Evolutionary conservation across 1,140 invertebrate species (phyloP).

Genomic region (Temnothorax nylanderi): DNA sequence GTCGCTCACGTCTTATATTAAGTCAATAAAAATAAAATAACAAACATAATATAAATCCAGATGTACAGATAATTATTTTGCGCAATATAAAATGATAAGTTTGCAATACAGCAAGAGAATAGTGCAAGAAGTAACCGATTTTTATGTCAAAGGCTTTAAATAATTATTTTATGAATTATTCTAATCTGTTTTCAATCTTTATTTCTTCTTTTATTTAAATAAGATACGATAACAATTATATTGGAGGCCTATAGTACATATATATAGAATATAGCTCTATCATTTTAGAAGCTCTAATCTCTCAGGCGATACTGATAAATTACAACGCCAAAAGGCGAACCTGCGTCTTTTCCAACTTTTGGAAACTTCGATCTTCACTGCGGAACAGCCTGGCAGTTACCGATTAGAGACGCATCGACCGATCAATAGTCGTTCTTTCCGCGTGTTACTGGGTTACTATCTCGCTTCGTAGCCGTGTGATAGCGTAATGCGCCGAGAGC

Average conservation of each 20-base stretch:
- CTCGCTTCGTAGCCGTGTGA: slow-evolving; percentile 10
- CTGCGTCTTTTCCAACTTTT: background rate
- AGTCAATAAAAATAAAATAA: background rate
- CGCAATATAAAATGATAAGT: background rate
- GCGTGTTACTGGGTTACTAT: slow-evolving; percentile 57
- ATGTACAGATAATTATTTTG: slow-evolving; percentile 7
- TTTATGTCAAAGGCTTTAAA: background rate
- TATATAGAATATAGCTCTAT: background rate
- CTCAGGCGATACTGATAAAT: background rate
- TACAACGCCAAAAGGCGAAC: background rate
- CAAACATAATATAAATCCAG: background rate
- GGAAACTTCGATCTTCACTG: background rate
- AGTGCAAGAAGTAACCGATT: background rate
- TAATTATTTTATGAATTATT: background rate
- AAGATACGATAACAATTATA: background rate
- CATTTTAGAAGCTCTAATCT: background rate
- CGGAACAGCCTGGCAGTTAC: background rate
- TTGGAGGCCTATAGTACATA: background rate
- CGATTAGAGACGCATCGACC: slow-evolving; percentile 34
- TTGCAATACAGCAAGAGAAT: background rate
- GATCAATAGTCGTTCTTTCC: slow-evolving; percentile 47
- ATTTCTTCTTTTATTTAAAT: background rate
- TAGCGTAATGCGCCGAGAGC: slow-evolving; percentile 1
- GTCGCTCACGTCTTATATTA: background rate
- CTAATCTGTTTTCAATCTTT: background rate